Percentiles rank a stretch among this genome's conserved stretches.
Conservation (phyloP, 2,797 vertebrate species). For the Anisognathus igniventris region DNA sequence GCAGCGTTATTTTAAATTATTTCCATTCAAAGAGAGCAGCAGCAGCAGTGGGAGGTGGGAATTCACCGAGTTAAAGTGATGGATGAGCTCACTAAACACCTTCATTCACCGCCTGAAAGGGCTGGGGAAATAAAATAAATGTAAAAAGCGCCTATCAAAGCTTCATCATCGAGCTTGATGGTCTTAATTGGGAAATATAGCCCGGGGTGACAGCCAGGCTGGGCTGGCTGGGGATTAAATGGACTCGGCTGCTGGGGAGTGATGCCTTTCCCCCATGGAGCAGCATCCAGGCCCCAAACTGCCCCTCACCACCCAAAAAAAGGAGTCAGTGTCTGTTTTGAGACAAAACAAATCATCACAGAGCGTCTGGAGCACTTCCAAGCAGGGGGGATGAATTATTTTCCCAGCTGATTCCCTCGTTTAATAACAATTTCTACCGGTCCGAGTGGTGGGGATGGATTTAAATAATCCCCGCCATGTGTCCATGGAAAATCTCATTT, state of each 20-base stretch:
- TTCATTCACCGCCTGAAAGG: not conserved
- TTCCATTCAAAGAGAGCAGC: not conserved
- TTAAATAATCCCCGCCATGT: not conserved
- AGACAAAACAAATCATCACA: not conserved
- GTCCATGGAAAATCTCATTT: constrained; percentile 18
- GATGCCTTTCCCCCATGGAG: not conserved
- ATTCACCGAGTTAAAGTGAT: not conserved
- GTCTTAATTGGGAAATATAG: not conserved
- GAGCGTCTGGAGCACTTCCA: not conserved
- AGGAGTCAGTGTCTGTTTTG: not conserved
- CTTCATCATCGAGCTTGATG: not conserved
- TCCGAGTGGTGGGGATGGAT: not conserved
- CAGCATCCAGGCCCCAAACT: not conserved
- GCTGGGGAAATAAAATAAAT: not conserved
- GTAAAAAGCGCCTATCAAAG: not conserved
- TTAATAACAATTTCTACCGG: not conserved
- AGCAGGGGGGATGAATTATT: not conserved
- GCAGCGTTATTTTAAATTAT: not conserved
- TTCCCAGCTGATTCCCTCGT: not conserved
- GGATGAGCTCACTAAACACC: constrained; percentile 28
- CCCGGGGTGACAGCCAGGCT: not conserved
- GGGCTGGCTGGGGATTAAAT: not conserved
- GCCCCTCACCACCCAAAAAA: not conserved
- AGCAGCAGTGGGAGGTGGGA: not conserved
- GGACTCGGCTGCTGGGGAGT: not conserved